These are phyloP conservation scores for Notothenia rossii DNA, from an alignment of 2,113 vertebrate species.

Conservation along the genomic window DNA sequence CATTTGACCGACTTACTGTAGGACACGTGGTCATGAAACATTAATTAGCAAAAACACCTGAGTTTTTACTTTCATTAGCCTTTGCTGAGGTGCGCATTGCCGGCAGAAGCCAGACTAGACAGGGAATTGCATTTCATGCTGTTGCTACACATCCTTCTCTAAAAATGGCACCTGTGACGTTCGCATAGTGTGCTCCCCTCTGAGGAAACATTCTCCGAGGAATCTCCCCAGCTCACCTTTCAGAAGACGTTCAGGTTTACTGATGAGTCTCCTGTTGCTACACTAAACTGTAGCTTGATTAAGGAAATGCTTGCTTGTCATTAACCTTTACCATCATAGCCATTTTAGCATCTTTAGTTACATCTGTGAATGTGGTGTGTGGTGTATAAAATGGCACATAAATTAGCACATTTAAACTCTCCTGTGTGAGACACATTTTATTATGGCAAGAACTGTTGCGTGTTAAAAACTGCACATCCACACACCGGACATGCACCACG, in stretches of 20 bases:
- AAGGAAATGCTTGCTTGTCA: not conserved
- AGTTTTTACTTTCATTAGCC: constrained; percentile 24
- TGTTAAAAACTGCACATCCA: constrained; percentile 44
- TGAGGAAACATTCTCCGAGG: constrained; percentile 16
- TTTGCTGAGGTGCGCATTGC: constrained; percentile 42
- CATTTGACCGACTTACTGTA: not conserved
- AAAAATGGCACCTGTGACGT: constrained; percentile 74
- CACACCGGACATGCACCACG: constrained; percentile 78
- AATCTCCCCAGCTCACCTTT: constrained; percentile 60
- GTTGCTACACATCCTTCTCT: constrained; percentile 75
- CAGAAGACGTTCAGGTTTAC: constrained; percentile 33
- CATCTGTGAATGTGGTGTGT: too few species aligned
- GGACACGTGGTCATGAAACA: not conserved
- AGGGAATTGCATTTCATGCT: constrained; percentile 63
- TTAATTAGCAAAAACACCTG: constrained; percentile 24
- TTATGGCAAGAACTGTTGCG: not conserved
- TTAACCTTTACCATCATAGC: not conserved
- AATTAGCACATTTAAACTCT: not conserved
- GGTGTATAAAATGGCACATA: not conserved
- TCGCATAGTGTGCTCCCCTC: constrained; percentile 42
- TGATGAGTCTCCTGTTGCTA: constrained; percentile 6
- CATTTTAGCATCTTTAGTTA: too few species aligned
- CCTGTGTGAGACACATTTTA: not conserved
- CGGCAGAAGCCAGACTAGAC: constrained; percentile 21
- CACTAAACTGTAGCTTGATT: not conserved